phyloP scores from a whole-genome alignment of 2,797 vertebrate genomes.

The Cyclura pinguis region DNA sequence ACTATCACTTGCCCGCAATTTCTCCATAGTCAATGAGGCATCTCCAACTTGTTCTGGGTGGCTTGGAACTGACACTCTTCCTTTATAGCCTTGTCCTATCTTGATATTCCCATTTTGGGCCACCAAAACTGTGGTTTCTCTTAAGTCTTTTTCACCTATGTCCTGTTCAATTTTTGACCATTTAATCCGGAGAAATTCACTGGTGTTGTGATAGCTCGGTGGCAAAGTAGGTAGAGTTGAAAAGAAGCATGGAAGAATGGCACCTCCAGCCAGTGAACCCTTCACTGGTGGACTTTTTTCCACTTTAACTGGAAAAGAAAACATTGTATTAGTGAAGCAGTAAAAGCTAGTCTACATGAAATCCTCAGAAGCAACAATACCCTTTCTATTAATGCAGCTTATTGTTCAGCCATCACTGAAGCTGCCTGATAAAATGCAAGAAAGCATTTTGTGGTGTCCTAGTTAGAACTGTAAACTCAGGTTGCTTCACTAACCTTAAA shows the following conservation, averaged over 20 bases:
- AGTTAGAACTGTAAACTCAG: background rate
- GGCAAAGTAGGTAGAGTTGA: conserved; percentile 88
- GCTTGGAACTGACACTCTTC: conserved; percentile 90
- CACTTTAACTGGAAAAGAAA: conserved; percentile 66
- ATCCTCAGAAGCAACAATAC: background rate
- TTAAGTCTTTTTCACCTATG: conserved; percentile 80
- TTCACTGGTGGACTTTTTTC: conserved; percentile 81
- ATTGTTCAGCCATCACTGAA: no score
- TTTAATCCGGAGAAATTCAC: conserved; percentile 93
- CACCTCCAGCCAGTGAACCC: conserved; percentile 91
- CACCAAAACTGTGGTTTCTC: conserved; percentile 91
- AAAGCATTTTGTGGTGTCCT: background rate
- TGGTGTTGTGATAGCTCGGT: conserved; percentile 80
- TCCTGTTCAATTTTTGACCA: conserved; percentile 93
- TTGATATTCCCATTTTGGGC: conserved; percentile 94
- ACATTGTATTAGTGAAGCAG: conserved; percentile 20
- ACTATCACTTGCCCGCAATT: conserved; percentile 92
- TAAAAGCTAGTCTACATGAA: background rate
- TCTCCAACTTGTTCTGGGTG: conserved; percentile 90
- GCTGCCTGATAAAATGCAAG: background rate
- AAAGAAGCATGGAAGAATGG: conserved; percentile 92
- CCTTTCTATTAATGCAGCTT: background rate
- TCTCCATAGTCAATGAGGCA: conserved; percentile 91
- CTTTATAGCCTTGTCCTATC: conserved; percentile 89
- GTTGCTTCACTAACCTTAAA: conserved; percentile 6